Evolutionary conservation across 1,140 invertebrate species (phyloP).

Genomic region (Nasonia vitripennis): DNA sequence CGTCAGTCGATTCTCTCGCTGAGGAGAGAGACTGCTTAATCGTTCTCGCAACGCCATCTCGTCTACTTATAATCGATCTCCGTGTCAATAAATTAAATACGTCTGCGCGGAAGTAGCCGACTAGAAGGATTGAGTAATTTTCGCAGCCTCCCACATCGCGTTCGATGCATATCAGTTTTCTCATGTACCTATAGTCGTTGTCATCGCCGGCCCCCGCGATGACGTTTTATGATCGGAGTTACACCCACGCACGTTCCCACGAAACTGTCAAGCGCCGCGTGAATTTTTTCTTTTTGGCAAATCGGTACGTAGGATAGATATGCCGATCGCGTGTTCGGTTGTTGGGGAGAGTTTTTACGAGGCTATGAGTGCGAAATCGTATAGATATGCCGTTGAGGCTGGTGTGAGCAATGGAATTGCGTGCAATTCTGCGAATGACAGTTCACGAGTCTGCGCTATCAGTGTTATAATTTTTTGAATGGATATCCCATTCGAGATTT

Average conservation of each 20-base stretch:
- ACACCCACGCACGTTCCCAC: conserved; percentile 21
- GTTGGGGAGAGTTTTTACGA: not conserved
- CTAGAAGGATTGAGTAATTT: conserved; percentile 37
- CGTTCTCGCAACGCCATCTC: no score
- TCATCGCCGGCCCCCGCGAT: conserved; percentile 6
- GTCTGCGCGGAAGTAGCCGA: not conserved
- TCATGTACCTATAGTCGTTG: not conserved
- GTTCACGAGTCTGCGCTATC: not conserved
- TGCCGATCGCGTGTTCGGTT: not conserved
- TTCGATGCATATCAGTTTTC: not conserved
- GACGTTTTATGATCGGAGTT: conserved; percentile 22
- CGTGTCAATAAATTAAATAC: conserved; percentile 13
- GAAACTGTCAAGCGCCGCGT: not conserved
- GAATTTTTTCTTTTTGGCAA: not conserved
- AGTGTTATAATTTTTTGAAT: no score
- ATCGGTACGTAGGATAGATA: not conserved
- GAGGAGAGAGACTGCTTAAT: no score
- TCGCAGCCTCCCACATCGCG: conserved; percentile 29
- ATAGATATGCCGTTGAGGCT: not conserved
- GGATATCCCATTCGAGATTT: no score
- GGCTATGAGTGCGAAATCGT: not conserved
- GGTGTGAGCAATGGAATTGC: not conserved
- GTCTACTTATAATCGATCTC: conserved; percentile 4
- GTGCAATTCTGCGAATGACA: not conserved
- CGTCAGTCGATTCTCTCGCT: no score